Evolutionary conservation across 2,888 invertebrate genomes (phyloP).

Genomic region (Adineta ricciae): DNA sequence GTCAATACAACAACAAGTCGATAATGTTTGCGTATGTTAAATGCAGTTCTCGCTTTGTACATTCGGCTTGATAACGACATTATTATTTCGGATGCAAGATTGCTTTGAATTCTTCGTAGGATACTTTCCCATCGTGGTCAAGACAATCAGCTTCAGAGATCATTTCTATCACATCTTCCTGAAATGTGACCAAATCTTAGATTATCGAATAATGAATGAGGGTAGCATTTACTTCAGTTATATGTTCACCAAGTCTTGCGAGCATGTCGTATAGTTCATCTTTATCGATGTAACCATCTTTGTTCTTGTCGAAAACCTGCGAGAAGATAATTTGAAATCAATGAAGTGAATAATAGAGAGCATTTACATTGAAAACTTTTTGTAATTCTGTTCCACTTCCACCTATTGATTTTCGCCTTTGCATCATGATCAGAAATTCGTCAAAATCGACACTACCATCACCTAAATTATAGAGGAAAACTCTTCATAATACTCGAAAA

Average conservation of each 20-base stretch:
- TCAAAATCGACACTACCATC: not conserved
- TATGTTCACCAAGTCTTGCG: not conserved
- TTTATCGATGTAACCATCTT: constrained; percentile 12
- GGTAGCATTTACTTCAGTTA: not conserved
- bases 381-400: not conserved
- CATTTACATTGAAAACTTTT: not conserved
- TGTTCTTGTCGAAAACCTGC: constrained; percentile 3
- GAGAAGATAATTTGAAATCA: no score
- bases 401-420: not conserved
- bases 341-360: not conserved
- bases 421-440: constrained; percentile 3
- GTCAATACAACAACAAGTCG: not conserved
- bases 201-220: not conserved
- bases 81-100: not conserved
- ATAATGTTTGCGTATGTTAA: not conserved
- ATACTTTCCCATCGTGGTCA: not conserved
- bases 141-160: constrained; percentile 2
- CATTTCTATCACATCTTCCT: constrained; percentile 17
- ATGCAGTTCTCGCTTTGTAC: not conserved
- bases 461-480: not conserved
- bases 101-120: constrained; percentile 14
- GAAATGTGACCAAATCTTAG: not conserved
- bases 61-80: not conserved
- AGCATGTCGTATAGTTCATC: constrained; percentile 5
- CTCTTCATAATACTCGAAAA: no score